A percentile compares a stretch with the other conserved stretches of the same genome.
phyloP scores from a whole-genome alignment of 1,140 invertebrate genomes.

The Lepidurus apus region DNA sequence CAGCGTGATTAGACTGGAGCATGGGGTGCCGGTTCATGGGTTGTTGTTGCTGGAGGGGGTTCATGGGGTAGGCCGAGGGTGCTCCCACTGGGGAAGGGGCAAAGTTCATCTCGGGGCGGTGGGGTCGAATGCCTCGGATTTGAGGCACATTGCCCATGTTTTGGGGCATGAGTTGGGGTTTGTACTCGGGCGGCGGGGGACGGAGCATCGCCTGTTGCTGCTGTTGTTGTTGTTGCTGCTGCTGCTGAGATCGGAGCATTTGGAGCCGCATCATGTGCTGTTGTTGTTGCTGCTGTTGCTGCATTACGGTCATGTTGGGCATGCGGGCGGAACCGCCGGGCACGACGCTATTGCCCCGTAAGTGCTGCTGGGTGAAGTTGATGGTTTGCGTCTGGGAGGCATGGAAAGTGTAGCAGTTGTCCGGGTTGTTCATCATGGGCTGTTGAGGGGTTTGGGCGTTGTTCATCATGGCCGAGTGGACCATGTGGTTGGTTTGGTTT shows the following conservation, averaged over 20 bases:
- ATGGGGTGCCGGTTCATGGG: background rate
- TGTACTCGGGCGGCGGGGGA: constrained; percentile 70
- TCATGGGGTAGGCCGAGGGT: background rate
- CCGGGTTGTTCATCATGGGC: constrained; percentile 52
- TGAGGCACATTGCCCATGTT: background rate
- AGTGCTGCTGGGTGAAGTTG: constrained; percentile 70
- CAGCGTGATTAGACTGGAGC: background rate
- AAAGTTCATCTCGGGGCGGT: constrained; percentile 2
- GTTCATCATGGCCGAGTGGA: constrained; percentile 18
- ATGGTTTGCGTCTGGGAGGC: constrained; percentile 74
- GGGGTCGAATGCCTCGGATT: background rate
- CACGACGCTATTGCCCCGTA: constrained; percentile 37
- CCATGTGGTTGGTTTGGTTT: constrained; percentile 19
- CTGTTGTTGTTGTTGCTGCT: constrained; percentile 36
- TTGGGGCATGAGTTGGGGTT: constrained; percentile 41
- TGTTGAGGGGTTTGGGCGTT: constrained; percentile 40
- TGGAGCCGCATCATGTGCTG: constrained; percentile 38
- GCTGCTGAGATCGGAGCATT: constrained; percentile 36
- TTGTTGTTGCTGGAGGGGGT: background rate
- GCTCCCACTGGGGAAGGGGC: background rate
- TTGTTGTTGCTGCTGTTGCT: constrained; percentile 46
- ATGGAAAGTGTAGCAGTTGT: constrained; percentile 47
- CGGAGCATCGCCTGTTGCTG: constrained; percentile 42
- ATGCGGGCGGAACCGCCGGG: constrained; percentile 36
- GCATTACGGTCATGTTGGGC: constrained; percentile 41